These are phyloP conservation scores for Tetraneura akinire DNA, from an alignment of 1,140 invertebrate species.

Conservation along the genomic window DNA sequence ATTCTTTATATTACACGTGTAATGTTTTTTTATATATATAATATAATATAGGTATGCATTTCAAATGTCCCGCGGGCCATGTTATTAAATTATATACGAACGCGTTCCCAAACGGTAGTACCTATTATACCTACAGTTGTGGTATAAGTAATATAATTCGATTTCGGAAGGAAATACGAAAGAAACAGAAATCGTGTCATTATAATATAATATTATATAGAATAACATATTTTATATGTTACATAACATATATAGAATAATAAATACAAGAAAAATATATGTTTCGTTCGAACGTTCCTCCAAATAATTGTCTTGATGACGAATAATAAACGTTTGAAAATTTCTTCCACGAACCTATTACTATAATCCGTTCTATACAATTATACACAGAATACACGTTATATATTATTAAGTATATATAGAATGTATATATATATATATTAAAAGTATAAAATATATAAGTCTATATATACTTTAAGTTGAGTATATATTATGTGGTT, in stretches of 20 bases:
- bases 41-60: background rate
- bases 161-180: background rate
- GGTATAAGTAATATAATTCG: background rate
- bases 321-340: no score
- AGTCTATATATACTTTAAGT: no score
- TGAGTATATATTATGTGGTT: no score
- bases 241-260: background rate
- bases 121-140: constrained; percentile 6
- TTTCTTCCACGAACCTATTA: no score
- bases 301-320: no score
- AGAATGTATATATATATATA: no score
- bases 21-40: background rate
- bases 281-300: no score
- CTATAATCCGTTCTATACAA: no score
- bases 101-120: background rate
- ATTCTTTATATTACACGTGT: background rate
- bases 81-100: background rate
- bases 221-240: constrained; percentile 11
- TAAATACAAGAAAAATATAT: background rate
- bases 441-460: no score
- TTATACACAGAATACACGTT: no score
- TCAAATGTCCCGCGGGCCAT: background rate
- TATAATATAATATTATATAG: background rate
- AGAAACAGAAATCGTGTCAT: background rate
- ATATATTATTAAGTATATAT: no score